Evolutionary conservation across 2,113 vertebrate genomes (phyloP).

Genomic region (Siniperca knerii): DNA sequence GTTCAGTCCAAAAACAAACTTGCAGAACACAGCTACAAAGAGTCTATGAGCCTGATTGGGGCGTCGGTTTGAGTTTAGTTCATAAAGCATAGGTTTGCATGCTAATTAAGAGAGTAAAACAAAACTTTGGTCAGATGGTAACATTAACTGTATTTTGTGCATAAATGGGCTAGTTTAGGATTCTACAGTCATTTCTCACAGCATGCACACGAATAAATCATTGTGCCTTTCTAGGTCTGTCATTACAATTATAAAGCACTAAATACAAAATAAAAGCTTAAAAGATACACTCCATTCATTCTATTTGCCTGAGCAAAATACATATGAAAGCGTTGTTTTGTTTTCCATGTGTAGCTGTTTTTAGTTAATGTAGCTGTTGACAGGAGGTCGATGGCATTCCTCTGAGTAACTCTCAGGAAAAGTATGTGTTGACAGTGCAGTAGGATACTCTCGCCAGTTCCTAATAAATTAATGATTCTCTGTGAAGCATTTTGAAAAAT

Average conservation of each 20-base stretch:
- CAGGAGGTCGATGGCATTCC: slow-evolving; percentile 33
- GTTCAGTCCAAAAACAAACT: background rate
- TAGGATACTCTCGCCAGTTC: slow-evolving; percentile 14
- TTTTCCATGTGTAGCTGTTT: slow-evolving; percentile 29
- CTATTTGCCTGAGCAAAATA: slow-evolving; percentile 3
- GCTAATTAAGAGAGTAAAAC: background rate
- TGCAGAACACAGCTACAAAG: background rate
- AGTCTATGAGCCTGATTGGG: background rate
- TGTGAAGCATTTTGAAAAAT: slow-evolving; percentile 22
- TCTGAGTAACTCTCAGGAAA: slow-evolving; percentile 35
- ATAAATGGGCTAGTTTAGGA: background rate
- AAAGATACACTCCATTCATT: slow-evolving; percentile 14
- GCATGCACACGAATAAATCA: slow-evolving; percentile 5
- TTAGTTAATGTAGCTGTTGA: slow-evolving; percentile 23
- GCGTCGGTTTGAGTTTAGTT: slow-evolving; percentile 11
- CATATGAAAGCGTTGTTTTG: slow-evolving; percentile 4
- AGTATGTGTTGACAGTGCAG: slow-evolving; percentile 48
- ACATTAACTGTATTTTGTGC: background rate
- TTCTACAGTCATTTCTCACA: background rate
- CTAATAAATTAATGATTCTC: slow-evolving; percentile 43
- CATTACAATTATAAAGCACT: slow-evolving; percentile 1
- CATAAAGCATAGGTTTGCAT: background rate
- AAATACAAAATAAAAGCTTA: background rate
- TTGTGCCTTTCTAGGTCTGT: background rate
- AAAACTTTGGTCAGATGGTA: background rate